A percentile compares a stretch with the other conserved stretches of the same genome.
These are phyloP conservation scores for Drosophila emarginata DNA, from an alignment of 2,888 invertebrate genomes.

Conservation along the genomic window DNA sequence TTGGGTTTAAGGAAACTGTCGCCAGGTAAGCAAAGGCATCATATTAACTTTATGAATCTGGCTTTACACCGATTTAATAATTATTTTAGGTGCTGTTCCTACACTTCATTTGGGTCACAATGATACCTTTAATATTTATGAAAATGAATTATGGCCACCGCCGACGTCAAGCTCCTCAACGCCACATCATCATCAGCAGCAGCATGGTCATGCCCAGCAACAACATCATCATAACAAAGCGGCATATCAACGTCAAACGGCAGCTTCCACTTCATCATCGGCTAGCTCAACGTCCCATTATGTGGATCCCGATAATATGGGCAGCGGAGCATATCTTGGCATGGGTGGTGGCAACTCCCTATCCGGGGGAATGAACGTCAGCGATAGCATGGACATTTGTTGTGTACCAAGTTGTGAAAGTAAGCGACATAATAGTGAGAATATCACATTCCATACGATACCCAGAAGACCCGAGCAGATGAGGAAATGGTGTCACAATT, in stretches of 20 bases:
- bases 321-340: slow-evolving; percentile 46
- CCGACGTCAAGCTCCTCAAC: slow-evolving; percentile 56
- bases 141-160: slow-evolving; percentile 78
- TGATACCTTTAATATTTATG: slow-evolving; percentile 78
- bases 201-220: slow-evolving; percentile 20
- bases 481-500: slow-evolving; percentile 79
- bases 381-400: slow-evolving; percentile 72
- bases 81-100: slow-evolving; percentile 71
- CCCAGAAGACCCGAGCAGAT: slow-evolving; percentile 77
- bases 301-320: slow-evolving; percentile 52
- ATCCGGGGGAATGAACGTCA: slow-evolving; percentile 54
- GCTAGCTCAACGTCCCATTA: slow-evolving; percentile 67
- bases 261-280: slow-evolving; percentile 69
- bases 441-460: slow-evolving; percentile 78
- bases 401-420: slow-evolving; percentile 77
- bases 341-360: slow-evolving; percentile 30
- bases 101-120: slow-evolving; percentile 78
- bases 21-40: slow-evolving; percentile 55
- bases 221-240: slow-evolving; percentile 44
- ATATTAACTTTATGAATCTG: not conserved
- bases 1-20: slow-evolving; percentile 75
- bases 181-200: slow-evolving; percentile 29
- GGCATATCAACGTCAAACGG: slow-evolving; percentile 64
- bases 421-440: slow-evolving; percentile 75
- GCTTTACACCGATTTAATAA: not conserved